A percentile compares a stretch with the other conserved stretches of the same genome.
Conservation (phyloP, 2,797 vertebrate genomes). For the Pelodytes ibericus region DNA sequence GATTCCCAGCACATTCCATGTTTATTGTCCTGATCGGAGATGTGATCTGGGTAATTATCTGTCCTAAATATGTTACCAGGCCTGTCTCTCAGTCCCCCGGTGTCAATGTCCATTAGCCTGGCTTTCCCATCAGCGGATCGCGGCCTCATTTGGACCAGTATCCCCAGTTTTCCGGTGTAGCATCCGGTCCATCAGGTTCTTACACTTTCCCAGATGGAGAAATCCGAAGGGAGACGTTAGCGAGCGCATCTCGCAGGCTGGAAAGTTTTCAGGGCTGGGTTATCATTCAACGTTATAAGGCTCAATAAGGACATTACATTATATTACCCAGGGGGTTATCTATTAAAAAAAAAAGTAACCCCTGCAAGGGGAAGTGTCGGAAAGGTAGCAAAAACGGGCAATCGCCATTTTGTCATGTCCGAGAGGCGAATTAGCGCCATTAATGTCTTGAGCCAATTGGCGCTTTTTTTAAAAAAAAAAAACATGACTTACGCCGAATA, state of each 20-base stretch:
- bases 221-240: background rate
- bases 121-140: background rate
- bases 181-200: background rate
- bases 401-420: no score
- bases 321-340: no score
- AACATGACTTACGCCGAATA: no score
- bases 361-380: no score
- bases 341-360: no score
- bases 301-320: no score
- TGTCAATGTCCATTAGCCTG: background rate
- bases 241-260: background rate
- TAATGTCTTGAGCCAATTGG: no score
- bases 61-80: background rate
- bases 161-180: background rate
- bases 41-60: background rate
- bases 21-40: no score
- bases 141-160: background rate
- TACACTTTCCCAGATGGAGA: slow-evolving; percentile 57
- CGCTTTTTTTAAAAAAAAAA: no score
- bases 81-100: background rate
- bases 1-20: no score
- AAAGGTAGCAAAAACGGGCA: no score
- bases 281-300: background rate
- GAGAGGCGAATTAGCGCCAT: no score
- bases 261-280: background rate